Conservation (phyloP, 1,140 invertebrate genomes). For the Arion vulgaris region DNA sequence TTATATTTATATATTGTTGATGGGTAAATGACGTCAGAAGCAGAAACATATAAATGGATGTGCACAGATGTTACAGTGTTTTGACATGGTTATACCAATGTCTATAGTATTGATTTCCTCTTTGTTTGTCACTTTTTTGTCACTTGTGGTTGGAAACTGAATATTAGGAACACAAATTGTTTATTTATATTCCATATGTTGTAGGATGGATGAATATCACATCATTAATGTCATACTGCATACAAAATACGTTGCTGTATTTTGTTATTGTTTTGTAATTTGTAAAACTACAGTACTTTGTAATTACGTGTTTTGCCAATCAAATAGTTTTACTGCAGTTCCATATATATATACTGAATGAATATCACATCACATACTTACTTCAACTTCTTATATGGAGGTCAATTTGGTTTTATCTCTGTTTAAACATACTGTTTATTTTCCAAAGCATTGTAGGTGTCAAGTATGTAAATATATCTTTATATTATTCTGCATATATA, state of each 20-base stretch:
- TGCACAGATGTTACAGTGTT: constrained; percentile 3
- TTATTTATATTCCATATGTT: background rate
- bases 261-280: too few species aligned
- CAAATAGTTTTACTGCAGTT: too few species aligned
- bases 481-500: too few species aligned
- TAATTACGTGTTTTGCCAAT: too few species aligned
- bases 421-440: too few species aligned
- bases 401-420: too few species aligned
- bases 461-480: too few species aligned
- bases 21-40: background rate
- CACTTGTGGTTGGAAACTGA: background rate
- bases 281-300: too few species aligned
- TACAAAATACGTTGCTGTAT: too few species aligned
- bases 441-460: too few species aligned
- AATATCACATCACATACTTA: background rate
- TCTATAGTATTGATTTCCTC: background rate
- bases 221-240: too few species aligned
- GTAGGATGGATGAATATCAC: background rate
- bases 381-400: too few species aligned
- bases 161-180: background rate
- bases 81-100: background rate
- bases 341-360: background rate
- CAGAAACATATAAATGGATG: background rate
- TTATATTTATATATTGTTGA: background rate
- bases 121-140: background rate